Percentiles rank a stretch among this genome's conserved stretches.
Evolutionary conservation across 2,113 vertebrate species (phyloP).

Genomic region (Condylura cristata): DNA sequence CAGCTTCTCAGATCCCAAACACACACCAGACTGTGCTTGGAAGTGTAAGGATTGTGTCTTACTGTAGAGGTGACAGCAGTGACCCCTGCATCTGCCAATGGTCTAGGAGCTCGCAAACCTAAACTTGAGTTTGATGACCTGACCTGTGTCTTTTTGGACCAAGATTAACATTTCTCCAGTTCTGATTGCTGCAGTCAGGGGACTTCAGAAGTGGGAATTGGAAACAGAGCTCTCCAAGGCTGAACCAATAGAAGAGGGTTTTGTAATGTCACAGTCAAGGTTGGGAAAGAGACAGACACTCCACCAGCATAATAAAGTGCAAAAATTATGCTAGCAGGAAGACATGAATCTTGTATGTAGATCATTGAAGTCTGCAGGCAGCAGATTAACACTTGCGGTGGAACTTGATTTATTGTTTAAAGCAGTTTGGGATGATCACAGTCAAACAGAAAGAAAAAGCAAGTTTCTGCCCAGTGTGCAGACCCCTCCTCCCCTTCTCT

Average conservation of each 20-base stretch:
- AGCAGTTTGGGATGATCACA: not conserved
- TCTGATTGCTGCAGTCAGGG: not conserved
- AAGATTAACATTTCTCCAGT: not conserved
- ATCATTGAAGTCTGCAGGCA: not conserved
- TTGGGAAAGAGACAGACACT: slow-evolving; percentile 48
- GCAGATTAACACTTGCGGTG: slow-evolving; percentile 26
- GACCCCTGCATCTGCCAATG: not conserved
- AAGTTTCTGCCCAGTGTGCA: not conserved
- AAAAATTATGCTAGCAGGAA: slow-evolving; percentile 26
- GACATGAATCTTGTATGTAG: not conserved
- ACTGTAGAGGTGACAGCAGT: not conserved
- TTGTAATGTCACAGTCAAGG: slow-evolving; percentile 52
- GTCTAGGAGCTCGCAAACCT: not conserved
- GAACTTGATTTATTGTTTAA: not conserved
- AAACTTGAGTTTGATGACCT: not conserved
- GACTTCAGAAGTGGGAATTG: not conserved
- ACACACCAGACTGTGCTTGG: not conserved
- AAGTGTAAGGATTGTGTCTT: not conserved
- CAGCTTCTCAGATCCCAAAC: not conserved
- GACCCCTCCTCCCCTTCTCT: not conserved
- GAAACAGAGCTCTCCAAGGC: slow-evolving; percentile 33
- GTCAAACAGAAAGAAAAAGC: slow-evolving; percentile 20
- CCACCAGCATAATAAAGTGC: slow-evolving; percentile 44
- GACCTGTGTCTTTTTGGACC: not conserved
- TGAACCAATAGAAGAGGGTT: not conserved